Evolutionary conservation across 2,888 invertebrate species (phyloP).

Genomic region (Nematopogon swammerdamellus): DNA sequence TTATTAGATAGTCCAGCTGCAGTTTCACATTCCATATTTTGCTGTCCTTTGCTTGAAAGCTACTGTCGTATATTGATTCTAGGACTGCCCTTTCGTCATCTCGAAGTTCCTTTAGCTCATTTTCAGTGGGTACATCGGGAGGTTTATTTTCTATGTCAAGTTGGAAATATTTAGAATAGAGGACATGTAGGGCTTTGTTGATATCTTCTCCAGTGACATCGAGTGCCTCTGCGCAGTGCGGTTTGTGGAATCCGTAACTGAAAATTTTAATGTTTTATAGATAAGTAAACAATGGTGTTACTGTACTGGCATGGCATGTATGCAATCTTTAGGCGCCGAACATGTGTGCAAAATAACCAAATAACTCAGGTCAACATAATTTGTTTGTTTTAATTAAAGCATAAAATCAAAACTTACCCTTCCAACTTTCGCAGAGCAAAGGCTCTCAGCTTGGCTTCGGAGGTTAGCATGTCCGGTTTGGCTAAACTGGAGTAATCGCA

Average conservation of each 20-base stretch:
- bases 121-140: slow-evolving; percentile 36
- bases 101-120: slow-evolving; percentile 62
- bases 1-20: slow-evolving; percentile 63
- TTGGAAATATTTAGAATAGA: slow-evolving; percentile 70
- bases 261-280: slow-evolving; percentile 17
- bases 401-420: slow-evolving; percentile 50
- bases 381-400: too few relatives aligned
- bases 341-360: too few relatives aligned
- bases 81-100: slow-evolving; percentile 71
- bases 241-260: slow-evolving; percentile 71
- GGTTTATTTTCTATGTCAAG: slow-evolving; percentile 33
- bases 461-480: slow-evolving; percentile 53
- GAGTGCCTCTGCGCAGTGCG: slow-evolving; percentile 73
- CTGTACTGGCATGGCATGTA: too few relatives aligned
- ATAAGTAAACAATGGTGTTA: neutral
- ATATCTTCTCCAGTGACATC: slow-evolving; percentile 63
- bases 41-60: slow-evolving; percentile 65
- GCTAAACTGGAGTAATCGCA: slow-evolving; percentile 62
- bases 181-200: slow-evolving; percentile 67
- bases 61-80: slow-evolving; percentile 72
- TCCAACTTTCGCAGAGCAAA: slow-evolving; percentile 72
- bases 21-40: slow-evolving; percentile 72
- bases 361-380: too few relatives aligned
- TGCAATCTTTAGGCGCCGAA: too few relatives aligned
- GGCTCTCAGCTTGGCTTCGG: slow-evolving; percentile 62